Conservation (phyloP, 2,888 invertebrate species). For the Archips crataeganus region DNA sequence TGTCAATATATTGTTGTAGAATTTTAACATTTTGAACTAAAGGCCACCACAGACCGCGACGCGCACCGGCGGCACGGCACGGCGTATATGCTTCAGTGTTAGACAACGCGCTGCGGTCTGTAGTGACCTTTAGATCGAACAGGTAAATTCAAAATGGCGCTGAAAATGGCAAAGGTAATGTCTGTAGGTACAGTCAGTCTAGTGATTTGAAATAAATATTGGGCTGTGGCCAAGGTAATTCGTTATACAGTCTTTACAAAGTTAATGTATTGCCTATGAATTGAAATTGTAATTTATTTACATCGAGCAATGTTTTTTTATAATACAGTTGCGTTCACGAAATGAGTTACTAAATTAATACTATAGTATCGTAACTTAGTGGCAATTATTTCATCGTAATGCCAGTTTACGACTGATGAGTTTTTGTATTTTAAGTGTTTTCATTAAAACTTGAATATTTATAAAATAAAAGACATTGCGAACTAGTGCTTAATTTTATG, state of each 20-base stretch:
- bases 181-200: neutral
- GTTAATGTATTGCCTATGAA: too few species aligned
- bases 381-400: neutral
- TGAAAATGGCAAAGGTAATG: neutral
- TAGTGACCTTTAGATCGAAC: neutral
- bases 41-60: too few species aligned
- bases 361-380: neutral
- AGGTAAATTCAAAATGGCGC: neutral
- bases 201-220: neutral
- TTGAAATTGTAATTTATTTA: neutral
- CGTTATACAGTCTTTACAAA: too few species aligned
- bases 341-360: neutral
- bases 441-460: constrained; percentile 3
- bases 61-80: too few species aligned
- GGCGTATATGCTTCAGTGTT: too few species aligned
- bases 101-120: too few species aligned
- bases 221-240: neutral
- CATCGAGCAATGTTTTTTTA: neutral
- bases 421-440: constrained; percentile 4
- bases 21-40: neutral
- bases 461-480: neutral
- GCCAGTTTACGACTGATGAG: neutral
- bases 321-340: neutral
- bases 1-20: neutral
- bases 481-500: neutral